Percentiles rank a stretch among this genome's conserved stretches.
Conservation (phyloP, 1,140 invertebrate genomes). For the Paraescarpia echinospica region DNA sequence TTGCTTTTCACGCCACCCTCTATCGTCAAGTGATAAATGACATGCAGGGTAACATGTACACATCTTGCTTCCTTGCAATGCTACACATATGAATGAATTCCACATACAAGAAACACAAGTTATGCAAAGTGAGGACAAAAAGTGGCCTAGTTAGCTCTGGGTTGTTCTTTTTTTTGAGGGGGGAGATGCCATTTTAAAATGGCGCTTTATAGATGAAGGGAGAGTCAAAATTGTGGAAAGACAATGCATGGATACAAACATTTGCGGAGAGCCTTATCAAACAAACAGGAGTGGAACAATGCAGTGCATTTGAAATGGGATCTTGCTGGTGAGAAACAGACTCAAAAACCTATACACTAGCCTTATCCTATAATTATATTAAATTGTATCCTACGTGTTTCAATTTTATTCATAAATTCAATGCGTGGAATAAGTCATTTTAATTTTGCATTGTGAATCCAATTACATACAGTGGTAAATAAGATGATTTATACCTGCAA, state of each 20-base stretch:
- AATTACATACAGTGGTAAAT: too few species aligned
- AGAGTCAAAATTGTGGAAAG: neutral
- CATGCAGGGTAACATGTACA: neutral
- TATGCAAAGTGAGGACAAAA: neutral
- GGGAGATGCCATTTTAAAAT: too few species aligned
- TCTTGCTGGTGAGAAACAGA: too few species aligned
- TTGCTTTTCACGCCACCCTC: neutral
- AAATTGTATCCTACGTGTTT: too few species aligned
- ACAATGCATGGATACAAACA: neutral
- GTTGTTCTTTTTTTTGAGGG: too few species aligned
- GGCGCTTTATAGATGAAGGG: neutral
- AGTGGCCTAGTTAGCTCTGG: neutral
- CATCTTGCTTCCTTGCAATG: neutral
- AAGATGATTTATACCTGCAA: too few species aligned
- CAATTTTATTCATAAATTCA: too few species aligned
- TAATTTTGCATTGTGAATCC: too few species aligned
- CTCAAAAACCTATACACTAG: too few species aligned
- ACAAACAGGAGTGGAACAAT: neutral
- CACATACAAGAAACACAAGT: neutral
- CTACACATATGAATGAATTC: neutral
- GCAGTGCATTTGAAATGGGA: too few species aligned
- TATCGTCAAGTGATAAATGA: neutral
- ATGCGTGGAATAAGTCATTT: too few species aligned
- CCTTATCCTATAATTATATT: too few species aligned
- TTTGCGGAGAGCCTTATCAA: neutral